A percentile compares a stretch with the other conserved stretches of the same genome.
phyloP scores from a whole-genome alignment of 2,888 invertebrate genomes.

The Emesis russula region DNA sequence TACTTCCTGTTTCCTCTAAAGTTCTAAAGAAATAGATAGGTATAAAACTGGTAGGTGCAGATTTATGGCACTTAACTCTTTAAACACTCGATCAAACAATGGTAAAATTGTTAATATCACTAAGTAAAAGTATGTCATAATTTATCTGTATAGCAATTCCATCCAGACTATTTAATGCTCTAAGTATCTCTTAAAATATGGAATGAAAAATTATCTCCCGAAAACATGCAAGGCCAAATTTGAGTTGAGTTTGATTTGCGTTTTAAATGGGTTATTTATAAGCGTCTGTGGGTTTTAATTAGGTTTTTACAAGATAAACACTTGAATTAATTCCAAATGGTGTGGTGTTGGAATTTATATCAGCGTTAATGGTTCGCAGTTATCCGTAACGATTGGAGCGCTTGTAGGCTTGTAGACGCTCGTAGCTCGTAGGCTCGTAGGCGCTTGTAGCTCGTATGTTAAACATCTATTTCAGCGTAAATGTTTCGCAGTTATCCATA shows the following conservation, averaged over 20 bases:
- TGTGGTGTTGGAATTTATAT: not conserved
- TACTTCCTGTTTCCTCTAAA: too few species aligned
- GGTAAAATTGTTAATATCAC: too few species aligned
- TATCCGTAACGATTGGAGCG: not conserved
- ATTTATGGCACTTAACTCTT: too few species aligned
- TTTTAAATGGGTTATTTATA: conserved; percentile 12
- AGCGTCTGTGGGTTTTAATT: not conserved
- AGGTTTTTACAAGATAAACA: not conserved
- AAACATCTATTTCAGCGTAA: too few species aligned
- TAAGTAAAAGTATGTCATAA: too few species aligned
- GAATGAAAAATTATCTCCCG: conserved; percentile 22
- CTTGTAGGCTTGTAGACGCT: not conserved
- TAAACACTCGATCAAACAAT: too few species aligned
- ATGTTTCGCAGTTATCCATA: too few species aligned
- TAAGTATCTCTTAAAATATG: conserved; percentile 7
- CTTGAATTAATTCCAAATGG: not conserved
- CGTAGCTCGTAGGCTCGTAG: not conserved
- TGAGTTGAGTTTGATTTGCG: conserved; percentile 21
- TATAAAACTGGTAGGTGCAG: too few species aligned
- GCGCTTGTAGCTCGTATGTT: too few species aligned
- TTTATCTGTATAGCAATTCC: not conserved
- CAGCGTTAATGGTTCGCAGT: not conserved
- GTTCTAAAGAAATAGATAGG: too few species aligned
- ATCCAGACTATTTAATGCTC: not conserved
- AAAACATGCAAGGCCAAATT: conserved; percentile 9